phyloP scores from a whole-genome alignment of 2,888 invertebrate species.

The Epirrita christyi region DNA sequence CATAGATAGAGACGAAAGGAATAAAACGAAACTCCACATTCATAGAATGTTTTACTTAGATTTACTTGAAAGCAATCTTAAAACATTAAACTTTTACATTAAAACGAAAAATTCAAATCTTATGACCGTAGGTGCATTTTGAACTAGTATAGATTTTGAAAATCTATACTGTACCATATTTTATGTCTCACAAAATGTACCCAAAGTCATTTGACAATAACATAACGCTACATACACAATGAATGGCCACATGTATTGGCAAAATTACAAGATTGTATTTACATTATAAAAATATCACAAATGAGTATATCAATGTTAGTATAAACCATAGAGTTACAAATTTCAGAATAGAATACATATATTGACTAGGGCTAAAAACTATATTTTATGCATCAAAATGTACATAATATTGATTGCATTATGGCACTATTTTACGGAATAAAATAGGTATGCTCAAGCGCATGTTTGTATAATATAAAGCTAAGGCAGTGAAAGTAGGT shows the following conservation, averaged over 20 bases:
- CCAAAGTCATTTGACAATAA: constrained; percentile 40
- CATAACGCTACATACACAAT: constrained; percentile 44
- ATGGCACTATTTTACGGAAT: constrained; percentile 80
- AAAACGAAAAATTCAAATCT: constrained; percentile 52
- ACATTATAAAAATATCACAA: constrained; percentile 76
- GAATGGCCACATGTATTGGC: constrained; percentile 76
- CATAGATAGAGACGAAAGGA: constrained; percentile 31
- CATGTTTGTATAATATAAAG: constrained; percentile 54
- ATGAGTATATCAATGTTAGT: constrained; percentile 64
- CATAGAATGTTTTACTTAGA: constrained; percentile 81
- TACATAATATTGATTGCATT: constrained; percentile 46
- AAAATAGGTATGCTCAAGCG: constrained; percentile 69
- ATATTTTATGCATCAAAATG: constrained; percentile 51
- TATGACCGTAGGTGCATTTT: constrained; percentile 55
- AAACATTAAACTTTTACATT: constrained; percentile 58
- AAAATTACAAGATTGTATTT: constrained; percentile 58
- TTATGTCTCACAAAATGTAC: constrained; percentile 41
- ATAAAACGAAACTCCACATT: constrained; percentile 66
- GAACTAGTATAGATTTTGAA: constrained; percentile 26
- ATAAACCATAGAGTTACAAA: constrained; percentile 37
- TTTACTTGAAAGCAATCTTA: constrained; percentile 69
- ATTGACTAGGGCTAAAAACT: constrained; percentile 69
- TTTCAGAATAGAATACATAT: constrained; percentile 53
- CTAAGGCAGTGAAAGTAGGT: constrained; percentile 66
- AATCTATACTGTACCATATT: not conserved